phyloP scores from a whole-genome alignment of 2,797 vertebrate species.

The Paedocypris micromegethes region DNA sequence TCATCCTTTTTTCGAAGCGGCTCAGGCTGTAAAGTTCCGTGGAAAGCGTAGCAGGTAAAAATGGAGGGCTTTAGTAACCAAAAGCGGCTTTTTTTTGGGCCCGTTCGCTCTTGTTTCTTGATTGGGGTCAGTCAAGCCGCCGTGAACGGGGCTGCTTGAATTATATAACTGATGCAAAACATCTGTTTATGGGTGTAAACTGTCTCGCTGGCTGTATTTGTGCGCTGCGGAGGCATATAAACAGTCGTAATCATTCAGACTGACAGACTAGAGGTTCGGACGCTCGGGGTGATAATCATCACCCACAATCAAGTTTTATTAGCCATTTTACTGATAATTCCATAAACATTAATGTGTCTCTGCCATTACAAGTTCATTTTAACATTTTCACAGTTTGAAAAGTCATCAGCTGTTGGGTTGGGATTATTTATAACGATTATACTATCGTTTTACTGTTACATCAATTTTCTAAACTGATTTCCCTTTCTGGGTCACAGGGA shows the following conservation, averaged over 20 bases:
- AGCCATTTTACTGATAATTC: constrained; percentile 12
- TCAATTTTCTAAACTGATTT: not conserved
- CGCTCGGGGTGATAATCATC: constrained; percentile 32
- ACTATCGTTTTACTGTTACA: constrained; percentile 9
- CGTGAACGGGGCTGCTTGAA: constrained; percentile 40
- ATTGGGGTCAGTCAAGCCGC: constrained; percentile 48
- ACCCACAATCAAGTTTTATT: constrained; percentile 7
- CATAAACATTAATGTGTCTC: constrained; percentile 11
- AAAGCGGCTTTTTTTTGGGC: constrained; percentile 40
- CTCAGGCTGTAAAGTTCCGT: constrained; percentile 26
- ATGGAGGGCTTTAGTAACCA: constrained; percentile 42
- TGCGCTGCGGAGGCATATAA: constrained; percentile 43
- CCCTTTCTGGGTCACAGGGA: too few species aligned
- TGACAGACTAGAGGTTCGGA: constrained; percentile 33
- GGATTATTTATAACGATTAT: not conserved
- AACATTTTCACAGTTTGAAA: constrained; percentile 7
- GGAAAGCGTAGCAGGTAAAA: constrained; percentile 31
- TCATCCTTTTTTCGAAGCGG: constrained; percentile 44
- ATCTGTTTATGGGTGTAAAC: constrained; percentile 49
- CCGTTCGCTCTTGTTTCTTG: constrained; percentile 43
- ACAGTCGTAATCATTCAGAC: constrained; percentile 41
- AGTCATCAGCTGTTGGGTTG: constrained; percentile 18
- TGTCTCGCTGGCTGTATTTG: constrained; percentile 43
- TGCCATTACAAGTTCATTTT: constrained; percentile 53
- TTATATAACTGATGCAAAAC: constrained; percentile 47